phyloP scores from a whole-genome alignment of 2,113 vertebrate species.

The Synodontis membranacea region DNA sequence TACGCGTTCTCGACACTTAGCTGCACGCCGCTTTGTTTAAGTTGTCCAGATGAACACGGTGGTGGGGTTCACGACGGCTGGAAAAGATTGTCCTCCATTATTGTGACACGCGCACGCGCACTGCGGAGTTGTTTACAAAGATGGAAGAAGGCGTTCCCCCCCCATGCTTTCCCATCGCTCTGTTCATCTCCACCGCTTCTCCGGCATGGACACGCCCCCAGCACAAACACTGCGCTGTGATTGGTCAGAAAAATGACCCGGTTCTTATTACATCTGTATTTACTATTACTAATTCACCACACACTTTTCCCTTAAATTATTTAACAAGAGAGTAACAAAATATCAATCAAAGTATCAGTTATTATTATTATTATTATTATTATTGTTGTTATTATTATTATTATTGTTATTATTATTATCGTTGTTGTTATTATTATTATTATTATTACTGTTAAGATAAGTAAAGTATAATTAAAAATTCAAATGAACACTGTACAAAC shows the following conservation, averaged over 20 bases:
- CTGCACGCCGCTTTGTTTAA: constrained; percentile 21
- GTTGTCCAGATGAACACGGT: constrained; percentile 37
- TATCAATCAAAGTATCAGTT: no score
- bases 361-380: no score
- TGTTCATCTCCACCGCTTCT: constrained; percentile 20
- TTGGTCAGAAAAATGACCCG: neutral
- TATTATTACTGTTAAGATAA: no score
- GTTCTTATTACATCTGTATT: neutral
- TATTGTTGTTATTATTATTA: no score
- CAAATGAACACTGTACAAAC: no score
- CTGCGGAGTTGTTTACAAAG: constrained; percentile 72
- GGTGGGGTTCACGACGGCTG: constrained; percentile 57
- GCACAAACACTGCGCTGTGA: neutral
- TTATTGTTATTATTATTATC: no score
- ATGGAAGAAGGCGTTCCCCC: constrained; percentile 57
- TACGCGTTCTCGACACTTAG: constrained; percentile 47
- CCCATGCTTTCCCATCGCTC: neutral
- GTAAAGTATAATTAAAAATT: no score
- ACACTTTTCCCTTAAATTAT: neutral
- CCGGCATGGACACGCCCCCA: neutral
- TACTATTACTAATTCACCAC: neutral
- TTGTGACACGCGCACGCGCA: constrained; percentile 71
- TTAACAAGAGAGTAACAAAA: neutral
- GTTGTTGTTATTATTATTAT: no score
- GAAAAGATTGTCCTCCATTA: constrained; percentile 73